phyloP scores from a whole-genome alignment of 2,797 vertebrate species.

The Eidolon dupreanum region DNA sequence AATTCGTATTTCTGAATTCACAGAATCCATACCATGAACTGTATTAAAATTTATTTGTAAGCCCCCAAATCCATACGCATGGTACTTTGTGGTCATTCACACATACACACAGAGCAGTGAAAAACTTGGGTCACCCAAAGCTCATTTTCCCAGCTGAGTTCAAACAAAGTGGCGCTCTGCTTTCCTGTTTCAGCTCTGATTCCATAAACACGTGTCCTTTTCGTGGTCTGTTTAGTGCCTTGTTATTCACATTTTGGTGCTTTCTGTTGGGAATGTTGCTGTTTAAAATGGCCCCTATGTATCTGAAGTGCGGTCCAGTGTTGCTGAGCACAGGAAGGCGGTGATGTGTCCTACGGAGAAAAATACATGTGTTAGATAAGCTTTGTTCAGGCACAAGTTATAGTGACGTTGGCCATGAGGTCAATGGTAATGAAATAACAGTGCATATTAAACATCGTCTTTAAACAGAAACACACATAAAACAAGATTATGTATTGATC shows the following conservation, averaged over 20 bases:
- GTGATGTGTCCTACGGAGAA: background rate
- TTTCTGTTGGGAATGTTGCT: background rate
- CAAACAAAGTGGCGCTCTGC: fast-evolving
- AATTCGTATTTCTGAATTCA: background rate
- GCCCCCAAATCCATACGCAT: too few relatives aligned
- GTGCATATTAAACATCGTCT: background rate
- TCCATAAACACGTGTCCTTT: background rate
- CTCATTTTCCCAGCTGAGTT: background rate
- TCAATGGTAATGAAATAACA: background rate
- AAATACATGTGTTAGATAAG: background rate
- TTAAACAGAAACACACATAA: background rate
- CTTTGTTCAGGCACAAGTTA: background rate
- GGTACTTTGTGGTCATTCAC: background rate
- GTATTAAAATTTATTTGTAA: background rate
- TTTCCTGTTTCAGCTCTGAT: background rate
- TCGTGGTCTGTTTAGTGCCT: background rate
- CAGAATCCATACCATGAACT: background rate
- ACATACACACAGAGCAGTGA: background rate
- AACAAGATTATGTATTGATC: background rate
- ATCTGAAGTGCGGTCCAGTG: background rate
- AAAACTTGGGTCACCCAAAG: fast-evolving
- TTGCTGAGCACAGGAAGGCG: background rate
- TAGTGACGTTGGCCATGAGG: background rate
- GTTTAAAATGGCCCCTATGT: background rate
- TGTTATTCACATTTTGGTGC: background rate